Conservation (phyloP, 2,888 invertebrate species). For the Meteorus colon region DNA sequence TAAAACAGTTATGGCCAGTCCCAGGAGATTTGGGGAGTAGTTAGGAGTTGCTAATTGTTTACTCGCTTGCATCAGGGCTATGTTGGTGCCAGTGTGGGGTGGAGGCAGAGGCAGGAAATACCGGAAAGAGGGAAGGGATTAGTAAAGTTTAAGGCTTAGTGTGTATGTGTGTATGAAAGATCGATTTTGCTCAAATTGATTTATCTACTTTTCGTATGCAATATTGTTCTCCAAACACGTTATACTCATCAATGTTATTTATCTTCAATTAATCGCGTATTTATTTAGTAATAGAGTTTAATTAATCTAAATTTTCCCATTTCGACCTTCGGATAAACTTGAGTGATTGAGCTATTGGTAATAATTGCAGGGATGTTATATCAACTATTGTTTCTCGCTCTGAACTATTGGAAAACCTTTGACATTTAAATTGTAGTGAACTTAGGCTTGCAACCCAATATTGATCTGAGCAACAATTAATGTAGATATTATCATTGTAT, state of each 20-base stretch:
- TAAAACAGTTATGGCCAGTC: slow-evolving; percentile 4
- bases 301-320: no score
- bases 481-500: not conserved
- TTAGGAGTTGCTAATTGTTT: slow-evolving; percentile 25
- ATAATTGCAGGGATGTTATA: no score
- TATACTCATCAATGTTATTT: not conserved
- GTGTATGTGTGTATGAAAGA: not conserved
- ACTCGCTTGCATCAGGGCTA: slow-evolving; percentile 5
- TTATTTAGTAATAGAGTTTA: no score
- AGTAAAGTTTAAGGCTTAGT: not conserved
- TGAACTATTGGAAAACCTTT: not conserved
- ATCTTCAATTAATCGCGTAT: not conserved
- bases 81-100: not conserved
- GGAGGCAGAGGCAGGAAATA: not conserved
- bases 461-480: not conserved
- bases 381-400: not conserved
- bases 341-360: not conserved
- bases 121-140: not conserved
- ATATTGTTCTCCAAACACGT: not conserved
- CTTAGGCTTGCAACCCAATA: not conserved
- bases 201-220: not conserved
- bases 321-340: no score
- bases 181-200: not conserved
- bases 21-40: not conserved
- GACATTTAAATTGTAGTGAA: no score